These are phyloP conservation scores for Cyrtonyx montezumae DNA, from an alignment of 2,113 vertebrate species.

Conservation along the genomic window DNA sequence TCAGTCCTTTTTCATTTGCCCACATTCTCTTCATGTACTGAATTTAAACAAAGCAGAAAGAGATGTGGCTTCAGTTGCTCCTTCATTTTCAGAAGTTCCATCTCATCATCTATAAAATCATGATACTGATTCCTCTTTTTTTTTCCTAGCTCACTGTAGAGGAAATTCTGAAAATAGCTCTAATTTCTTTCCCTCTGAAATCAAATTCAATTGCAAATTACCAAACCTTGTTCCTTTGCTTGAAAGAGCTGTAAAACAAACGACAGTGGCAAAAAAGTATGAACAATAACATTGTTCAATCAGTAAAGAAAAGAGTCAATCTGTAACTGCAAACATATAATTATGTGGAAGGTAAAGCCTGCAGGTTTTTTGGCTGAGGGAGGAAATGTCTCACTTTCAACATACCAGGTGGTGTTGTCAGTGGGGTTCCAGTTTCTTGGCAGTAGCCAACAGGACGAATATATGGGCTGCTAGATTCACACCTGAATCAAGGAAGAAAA, in stretches of 20 bases:
- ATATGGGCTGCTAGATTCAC: slow-evolving; percentile 91
- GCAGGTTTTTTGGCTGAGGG: neutral
- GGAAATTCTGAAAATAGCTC: neutral
- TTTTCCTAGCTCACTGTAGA: neutral
- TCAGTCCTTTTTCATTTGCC: neutral
- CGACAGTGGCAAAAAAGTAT: neutral
- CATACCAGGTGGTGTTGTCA: slow-evolving; percentile 90
- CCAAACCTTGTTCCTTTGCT: neutral
- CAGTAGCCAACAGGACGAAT: slow-evolving; percentile 91
- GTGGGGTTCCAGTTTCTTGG: slow-evolving; percentile 82
- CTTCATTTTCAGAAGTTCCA: neutral
- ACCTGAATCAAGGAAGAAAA: slow-evolving; percentile 78
- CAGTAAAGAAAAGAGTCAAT: neutral
- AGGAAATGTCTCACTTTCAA: slow-evolving; percentile 19
- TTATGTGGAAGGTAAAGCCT: neutral
- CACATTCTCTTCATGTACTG: neutral
- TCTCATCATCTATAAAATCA: neutral
- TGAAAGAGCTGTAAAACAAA: neutral
- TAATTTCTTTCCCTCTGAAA: neutral
- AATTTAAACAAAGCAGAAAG: neutral
- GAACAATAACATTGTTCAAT: neutral
- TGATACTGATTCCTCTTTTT: neutral
- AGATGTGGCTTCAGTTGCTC: neutral
- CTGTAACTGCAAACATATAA: neutral
- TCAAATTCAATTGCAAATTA: neutral